phyloP scores from a whole-genome alignment of 1,140 invertebrate species.

The Drosophila parvula region DNA sequence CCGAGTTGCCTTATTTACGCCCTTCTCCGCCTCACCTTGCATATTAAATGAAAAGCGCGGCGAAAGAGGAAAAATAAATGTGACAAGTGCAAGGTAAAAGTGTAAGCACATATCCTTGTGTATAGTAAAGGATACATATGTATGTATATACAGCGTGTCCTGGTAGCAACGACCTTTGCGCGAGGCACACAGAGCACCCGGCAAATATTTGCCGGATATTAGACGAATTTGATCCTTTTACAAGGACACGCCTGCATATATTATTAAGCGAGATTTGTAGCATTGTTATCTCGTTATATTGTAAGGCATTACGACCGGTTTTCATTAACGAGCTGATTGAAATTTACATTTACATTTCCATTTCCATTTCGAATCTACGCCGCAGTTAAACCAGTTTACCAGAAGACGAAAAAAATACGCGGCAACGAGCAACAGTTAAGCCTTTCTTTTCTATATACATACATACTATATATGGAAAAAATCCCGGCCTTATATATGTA shows the following conservation, averaged over 20 bases:
- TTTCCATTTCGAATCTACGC: constrained; percentile 9
- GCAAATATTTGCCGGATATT: constrained; percentile 10
- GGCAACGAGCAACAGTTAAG: constrained; percentile 66
- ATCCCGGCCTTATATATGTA: constrained; percentile 10
- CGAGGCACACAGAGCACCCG: neutral
- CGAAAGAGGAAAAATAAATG: constrained; percentile 47
- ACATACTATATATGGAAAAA: constrained; percentile 10
- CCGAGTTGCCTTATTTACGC: constrained; percentile 8
- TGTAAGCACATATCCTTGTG: constrained; percentile 49
- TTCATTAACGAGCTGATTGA: constrained; percentile 68
- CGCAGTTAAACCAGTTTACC: constrained; percentile 50
- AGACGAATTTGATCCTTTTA: constrained; percentile 17
- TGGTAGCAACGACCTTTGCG: constrained; percentile 52
- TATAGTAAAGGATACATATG: neutral
- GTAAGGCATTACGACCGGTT: constrained; percentile 36
- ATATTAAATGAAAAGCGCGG: constrained; percentile 58
- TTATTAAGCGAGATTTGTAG: neutral
- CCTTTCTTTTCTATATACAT: constrained; percentile 3
- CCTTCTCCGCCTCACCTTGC: constrained; percentile 11
- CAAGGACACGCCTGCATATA: constrained; percentile 14
- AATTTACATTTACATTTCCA: constrained; percentile 41
- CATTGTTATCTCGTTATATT: constrained; percentile 17
- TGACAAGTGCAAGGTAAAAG: constrained; percentile 76
- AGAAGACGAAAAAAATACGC: neutral
- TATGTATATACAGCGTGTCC: constrained; percentile 13